Base-by-base conservation (phyloP, 2,888 invertebrate species). In the Chymomyza caudatula region DNA sequence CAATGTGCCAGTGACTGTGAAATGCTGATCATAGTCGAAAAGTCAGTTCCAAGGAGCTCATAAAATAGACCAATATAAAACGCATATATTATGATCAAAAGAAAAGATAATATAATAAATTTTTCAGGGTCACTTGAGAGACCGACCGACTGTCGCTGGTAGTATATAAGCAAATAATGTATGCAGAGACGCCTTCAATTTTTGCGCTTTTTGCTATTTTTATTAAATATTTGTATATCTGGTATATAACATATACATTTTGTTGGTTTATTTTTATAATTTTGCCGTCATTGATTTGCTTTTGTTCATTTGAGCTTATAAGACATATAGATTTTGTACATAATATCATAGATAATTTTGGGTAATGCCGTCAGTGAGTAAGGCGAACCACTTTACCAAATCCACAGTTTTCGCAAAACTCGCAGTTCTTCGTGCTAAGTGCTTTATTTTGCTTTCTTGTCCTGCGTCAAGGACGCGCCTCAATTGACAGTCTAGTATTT, bases 211-310 rank as follows among this genome's bases (percentile, higher is more conserved):
- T 19, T 47, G 47, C 47, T 47, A 54, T 54, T 59, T 55, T 47
- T 61, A 44, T 56, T 56, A 29, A 47, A 43, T 62, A 29, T 53
- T 20, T 47, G 3, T 44, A 60, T 58, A n/a, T 59, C 44, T n/a
- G 19, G 20, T 29, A 17, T 47, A 4, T 15, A 19, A 11, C n/a
- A 37, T 37, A 37, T 37, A 3, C 29, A 37, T 37, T 11, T 37
- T 11, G 4, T 66, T 62, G 66, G 69, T 78, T 69, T 74, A 74
- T 74, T 69, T 74, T 67, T 72, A 72, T 60, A 69, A 61, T 66
- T 74, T 71, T 69, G 71, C 67, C 74, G 76, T 71, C 76, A 76
- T 74, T 71, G 71, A 76, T 76, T 76, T 65, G 65, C 63, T 62
- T 67, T 74, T 75, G 69, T 64, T 76, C 65, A 67, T 74, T 66